A percentile compares a stretch with the other conserved stretches of the same genome.
Conservation (phyloP, 2,888 invertebrate species). For the Amiota minor region DNA sequence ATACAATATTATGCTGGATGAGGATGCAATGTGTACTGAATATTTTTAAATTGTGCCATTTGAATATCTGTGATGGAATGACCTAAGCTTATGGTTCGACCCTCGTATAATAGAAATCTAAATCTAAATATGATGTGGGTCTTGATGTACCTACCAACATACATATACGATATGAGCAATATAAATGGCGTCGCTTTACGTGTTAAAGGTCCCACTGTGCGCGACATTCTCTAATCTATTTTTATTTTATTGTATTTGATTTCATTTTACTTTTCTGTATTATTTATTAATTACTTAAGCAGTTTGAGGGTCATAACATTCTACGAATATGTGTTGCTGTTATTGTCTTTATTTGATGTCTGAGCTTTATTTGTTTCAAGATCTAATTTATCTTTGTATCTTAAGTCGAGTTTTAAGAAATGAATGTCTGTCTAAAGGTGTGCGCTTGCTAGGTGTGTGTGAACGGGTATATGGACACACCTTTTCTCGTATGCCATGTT, state of each 20-base stretch:
- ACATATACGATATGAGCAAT: neutral
- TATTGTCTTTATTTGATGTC: conserved; percentile 4
- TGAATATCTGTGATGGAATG: no score
- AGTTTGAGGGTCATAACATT: conserved; percentile 21
- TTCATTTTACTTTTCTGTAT: neutral
- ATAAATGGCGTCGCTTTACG: neutral
- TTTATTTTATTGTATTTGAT: no score
- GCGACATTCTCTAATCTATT: conserved; percentile 5
- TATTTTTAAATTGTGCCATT: no score
- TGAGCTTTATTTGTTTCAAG: conserved; percentile 21
- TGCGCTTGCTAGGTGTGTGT: conserved; percentile 16
- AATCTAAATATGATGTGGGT: neutral
- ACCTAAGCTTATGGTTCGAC: no score
- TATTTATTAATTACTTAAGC: conserved; percentile 28
- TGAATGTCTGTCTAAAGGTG: neutral
- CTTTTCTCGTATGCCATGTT: neutral
- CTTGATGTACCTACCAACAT: neutral
- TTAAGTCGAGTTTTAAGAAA: conserved; percentile 14
- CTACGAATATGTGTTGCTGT: conserved; percentile 12
- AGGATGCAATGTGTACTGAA: no score
- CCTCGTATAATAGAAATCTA: no score
- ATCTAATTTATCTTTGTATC: conserved; percentile 19
- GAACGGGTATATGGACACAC: conserved; percentile 21
- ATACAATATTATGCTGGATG: no score
- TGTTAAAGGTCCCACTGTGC: conserved; percentile 27